Percentiles rank a stretch among this genome's conserved stretches.
Conservation (phyloP, 2,113 vertebrate species). For the Calypte anna region DNA sequence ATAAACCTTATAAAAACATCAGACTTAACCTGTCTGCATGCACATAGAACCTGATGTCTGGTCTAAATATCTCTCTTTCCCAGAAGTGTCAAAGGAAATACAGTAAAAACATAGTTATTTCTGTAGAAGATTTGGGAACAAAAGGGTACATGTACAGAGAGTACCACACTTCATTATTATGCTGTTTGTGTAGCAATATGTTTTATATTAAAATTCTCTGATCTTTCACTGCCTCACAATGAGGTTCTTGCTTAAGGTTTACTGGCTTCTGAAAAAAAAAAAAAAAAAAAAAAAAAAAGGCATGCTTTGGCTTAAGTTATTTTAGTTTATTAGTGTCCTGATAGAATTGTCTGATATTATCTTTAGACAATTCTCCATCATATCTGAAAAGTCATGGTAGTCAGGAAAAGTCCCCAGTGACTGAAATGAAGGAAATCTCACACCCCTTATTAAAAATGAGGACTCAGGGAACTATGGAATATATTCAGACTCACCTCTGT, state of each 20-base stretch:
- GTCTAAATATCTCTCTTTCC: background rate
- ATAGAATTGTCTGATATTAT: background rate
- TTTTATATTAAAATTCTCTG: background rate
- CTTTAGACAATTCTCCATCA: background rate
- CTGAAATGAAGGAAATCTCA: background rate
- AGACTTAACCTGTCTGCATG: background rate
- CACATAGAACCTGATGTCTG: background rate
- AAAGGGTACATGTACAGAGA: background rate
- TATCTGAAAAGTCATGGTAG: background rate
- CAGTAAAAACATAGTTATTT: background rate
- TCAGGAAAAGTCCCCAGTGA: background rate
- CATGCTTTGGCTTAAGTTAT: background rate
- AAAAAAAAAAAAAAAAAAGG: slow-evolving; percentile 9
- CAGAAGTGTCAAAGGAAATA: background rate
- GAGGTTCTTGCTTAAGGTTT: background rate
- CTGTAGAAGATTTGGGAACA: background rate
- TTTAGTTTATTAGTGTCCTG: background rate
- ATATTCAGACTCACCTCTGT: background rate
- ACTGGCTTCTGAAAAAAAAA: background rate
- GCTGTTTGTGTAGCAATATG: background rate
- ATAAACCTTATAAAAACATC: background rate
- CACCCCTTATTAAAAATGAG: background rate
- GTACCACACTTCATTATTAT: background rate
- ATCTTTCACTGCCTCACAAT: background rate
- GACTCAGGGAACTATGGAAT: background rate